Evolutionary conservation across 2,113 vertebrate species (phyloP), one percentile per base, ranked within the genome.

Genomic region (Lophius piscatorius): DNA sequence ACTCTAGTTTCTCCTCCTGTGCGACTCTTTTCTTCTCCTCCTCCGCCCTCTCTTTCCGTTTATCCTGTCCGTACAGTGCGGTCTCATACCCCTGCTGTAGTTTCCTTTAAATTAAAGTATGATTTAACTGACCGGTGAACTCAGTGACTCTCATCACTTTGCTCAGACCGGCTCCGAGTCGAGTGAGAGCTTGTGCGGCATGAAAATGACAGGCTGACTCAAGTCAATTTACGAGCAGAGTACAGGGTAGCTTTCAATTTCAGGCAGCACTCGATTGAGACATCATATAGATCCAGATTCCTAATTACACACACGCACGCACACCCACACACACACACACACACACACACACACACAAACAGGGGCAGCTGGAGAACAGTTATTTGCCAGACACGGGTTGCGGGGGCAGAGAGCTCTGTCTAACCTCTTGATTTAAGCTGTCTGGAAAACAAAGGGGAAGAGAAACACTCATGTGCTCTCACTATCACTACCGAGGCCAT

Each of bases 251-350:
- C 69, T 84, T 81, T 83, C 74, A 65, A 45, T 80, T 81, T 81
- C 49, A 74, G 47, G 36, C 74, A 64, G 70, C 18, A 16, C 58
- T 69, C 13, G 34, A 83, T 66, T 75, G 74, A 84, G 85, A 86
- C 70, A 74, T 76, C 75, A 45, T 70, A 52, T 20, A 76, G 80
- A 85, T 63, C 68, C 69, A 85, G 66, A 78, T 76, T 80, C 70
- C 49, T 80, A 77, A 80, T 81, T 81, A 82, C 65, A 74, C 61
- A 59, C 47, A 46, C 56, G 34, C 35, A 18, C n/a, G n/a, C n/a
- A n/a, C n/a, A n/a, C n/a, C n/a, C n/a, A n/a, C n/a, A n/a, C n/a
- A n/a, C n/a, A 49, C 42, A 45, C 64, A 33, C 62, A 51, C 26
- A 51, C 34, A 64, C 51, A 64, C 65, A 61, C 52, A 68, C 47